A percentile compares a stretch with the other conserved stretches of the same genome.
Conservation (phyloP, 2,797 vertebrate genomes). For the Spinibarbus caldwelli region DNA sequence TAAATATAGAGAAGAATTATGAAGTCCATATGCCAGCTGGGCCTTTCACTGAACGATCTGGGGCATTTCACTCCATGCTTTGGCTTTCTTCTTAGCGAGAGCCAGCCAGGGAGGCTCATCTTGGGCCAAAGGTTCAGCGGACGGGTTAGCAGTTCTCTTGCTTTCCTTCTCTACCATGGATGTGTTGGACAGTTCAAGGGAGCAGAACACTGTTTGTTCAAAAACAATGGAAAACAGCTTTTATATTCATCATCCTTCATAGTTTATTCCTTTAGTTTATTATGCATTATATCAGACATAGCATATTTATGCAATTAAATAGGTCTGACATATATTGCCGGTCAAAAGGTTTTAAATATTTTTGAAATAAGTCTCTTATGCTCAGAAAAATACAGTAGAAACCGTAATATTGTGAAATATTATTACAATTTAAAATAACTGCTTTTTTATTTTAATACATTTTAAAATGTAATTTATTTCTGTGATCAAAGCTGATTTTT, state of each 20-base stretch:
- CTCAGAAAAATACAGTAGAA: too few species aligned
- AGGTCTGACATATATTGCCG: background rate
- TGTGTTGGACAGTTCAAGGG: conserved; percentile 68
- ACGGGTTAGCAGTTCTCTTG: conserved; percentile 63
- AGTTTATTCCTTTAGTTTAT: too few species aligned
- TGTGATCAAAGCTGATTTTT: too few species aligned
- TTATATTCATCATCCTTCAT: background rate
- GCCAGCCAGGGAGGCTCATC: conserved; percentile 91
- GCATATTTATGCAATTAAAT: background rate
- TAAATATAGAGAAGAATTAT: background rate
- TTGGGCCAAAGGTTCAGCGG: conserved; percentile 68
- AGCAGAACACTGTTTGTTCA: conserved; percentile 64
- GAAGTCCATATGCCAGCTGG: background rate
- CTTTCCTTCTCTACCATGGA: conserved; percentile 70
- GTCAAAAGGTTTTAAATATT: background rate
- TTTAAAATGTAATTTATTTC: too few species aligned
- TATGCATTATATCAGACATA: background rate
- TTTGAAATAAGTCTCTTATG: background rate
- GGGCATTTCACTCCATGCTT: conserved; percentile 93
- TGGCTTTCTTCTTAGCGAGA: conserved; percentile 93
- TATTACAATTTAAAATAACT: too few species aligned
- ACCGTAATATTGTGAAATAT: too few species aligned
- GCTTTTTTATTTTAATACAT: too few species aligned
- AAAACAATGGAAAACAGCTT: background rate
- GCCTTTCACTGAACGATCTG: conserved; percentile 83